Conservation (phyloP, 2,888 invertebrate species). For the Graphium colonna region DNA sequence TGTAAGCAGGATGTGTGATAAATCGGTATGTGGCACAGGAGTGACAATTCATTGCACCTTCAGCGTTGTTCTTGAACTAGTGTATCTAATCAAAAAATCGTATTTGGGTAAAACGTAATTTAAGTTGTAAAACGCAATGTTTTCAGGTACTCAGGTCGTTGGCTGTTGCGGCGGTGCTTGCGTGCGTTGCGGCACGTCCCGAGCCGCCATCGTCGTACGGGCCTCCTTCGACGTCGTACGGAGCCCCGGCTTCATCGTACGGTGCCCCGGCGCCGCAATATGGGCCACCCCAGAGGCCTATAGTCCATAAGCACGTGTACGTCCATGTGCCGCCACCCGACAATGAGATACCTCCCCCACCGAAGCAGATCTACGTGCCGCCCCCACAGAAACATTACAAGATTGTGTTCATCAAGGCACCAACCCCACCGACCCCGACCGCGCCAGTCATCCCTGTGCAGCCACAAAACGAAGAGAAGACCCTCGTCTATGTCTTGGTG, state of each 20-base stretch:
- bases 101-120: too few species aligned
- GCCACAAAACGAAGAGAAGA: constrained; percentile 93
- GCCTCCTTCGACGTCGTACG: constrained; percentile 74
- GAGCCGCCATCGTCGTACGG: constrained; percentile 81
- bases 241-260: constrained; percentile 61
- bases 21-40: constrained; percentile 61
- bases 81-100: constrained; percentile 48
- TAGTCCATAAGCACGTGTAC: constrained; percentile 94
- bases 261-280: constrained; percentile 82
- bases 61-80: constrained; percentile 28
- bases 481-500: constrained; percentile 91
- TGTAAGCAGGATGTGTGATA: constrained; percentile 68
- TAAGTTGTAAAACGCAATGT: constrained; percentile 30
- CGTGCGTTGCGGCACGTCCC: constrained; percentile 70
- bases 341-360: constrained; percentile 86
- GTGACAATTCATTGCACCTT: neutral
- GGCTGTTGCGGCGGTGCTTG: constrained; percentile 65
- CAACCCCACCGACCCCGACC: constrained; percentile 82
- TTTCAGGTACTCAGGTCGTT: constrained; percentile 69
- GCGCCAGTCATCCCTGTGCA: constrained; percentile 83
- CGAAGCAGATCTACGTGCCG: constrained; percentile 70
- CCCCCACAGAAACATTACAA: constrained; percentile 90
- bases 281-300: constrained; percentile 87
- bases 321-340: constrained; percentile 95
- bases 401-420: constrained; percentile 90